A percentile compares a stretch with the other conserved stretches of the same genome.
These are phyloP conservation scores for Grammomys dolichurus DNA, from an alignment of 2,113 vertebrate species.

Conservation along the genomic window DNA sequence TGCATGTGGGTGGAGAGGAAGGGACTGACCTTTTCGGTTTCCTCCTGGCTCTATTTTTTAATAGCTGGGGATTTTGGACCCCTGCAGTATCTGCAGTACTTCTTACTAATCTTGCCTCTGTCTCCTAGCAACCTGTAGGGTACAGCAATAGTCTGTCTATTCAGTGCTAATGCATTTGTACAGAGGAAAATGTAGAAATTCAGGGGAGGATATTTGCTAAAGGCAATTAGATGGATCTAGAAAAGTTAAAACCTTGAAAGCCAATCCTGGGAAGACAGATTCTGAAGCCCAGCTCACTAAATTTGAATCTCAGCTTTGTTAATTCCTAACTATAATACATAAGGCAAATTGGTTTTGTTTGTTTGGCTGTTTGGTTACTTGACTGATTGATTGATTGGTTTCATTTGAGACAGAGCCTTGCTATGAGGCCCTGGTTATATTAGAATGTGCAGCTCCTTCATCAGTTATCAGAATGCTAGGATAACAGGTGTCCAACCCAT, in stretches of 20 bases:
- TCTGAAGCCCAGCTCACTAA: not conserved
- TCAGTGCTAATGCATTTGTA: not conserved
- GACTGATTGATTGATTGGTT: not conserved
- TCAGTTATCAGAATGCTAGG: not conserved
- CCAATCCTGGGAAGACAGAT: not conserved
- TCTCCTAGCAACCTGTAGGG: not conserved
- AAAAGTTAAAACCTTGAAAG: conserved; percentile 21
- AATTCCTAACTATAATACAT: not conserved
- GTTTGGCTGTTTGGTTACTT: not conserved
- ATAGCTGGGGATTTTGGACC: not conserved
- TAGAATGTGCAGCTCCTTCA: not conserved
- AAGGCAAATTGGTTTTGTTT: not conserved
- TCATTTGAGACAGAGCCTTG: not conserved
- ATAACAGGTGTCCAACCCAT: not conserved
- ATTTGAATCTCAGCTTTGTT: conserved; percentile 3
- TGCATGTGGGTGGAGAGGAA: not conserved
- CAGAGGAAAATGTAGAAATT: conserved; percentile 13
- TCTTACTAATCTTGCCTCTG: conserved; percentile 15
- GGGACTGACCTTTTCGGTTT: not conserved
- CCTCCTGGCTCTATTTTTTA: not conserved
- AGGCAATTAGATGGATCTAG: not conserved
- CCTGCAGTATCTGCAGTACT: not conserved
- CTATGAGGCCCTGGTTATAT: not conserved
- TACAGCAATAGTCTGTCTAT: not conserved
- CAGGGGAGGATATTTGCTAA: not conserved